Conservation (phyloP, 2,113 vertebrate genomes). For the Bos javanicus region DNA sequence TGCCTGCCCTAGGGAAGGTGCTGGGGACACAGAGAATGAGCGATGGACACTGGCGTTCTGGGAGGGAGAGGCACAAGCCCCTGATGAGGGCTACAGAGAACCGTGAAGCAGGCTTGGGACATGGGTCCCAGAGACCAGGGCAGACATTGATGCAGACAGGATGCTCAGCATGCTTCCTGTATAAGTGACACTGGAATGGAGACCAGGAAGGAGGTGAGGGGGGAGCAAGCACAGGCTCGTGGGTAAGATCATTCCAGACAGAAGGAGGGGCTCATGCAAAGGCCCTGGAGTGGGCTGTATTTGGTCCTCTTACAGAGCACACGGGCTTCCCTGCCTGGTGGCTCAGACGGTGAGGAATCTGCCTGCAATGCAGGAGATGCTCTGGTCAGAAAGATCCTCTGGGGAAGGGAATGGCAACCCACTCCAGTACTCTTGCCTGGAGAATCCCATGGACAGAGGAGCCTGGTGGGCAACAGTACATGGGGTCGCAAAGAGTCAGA, state of each 20-base stretch:
- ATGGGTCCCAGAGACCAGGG: fast-evolving
- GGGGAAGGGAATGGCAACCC: neutral
- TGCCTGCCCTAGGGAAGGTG: neutral
- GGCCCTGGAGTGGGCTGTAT: neutral
- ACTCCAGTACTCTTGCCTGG: neutral
- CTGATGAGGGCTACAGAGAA: neutral
- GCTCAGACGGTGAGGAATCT: neutral
- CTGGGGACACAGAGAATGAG: neutral
- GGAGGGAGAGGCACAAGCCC: neutral
- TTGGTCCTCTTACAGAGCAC: neutral
- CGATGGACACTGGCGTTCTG: fast-evolving
- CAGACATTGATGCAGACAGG: neutral
- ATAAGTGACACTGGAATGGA: neutral
- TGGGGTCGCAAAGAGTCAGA: neutral
- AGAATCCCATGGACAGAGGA: neutral
- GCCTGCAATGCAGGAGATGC: neutral
- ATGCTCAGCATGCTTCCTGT: neutral
- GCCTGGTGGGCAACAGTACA: neutral
- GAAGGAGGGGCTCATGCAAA: fast-evolving
- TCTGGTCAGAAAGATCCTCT: neutral
- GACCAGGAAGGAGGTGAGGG: neutral
- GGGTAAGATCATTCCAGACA: neutral
- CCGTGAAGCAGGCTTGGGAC: fast-evolving
- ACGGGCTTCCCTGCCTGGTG: neutral
- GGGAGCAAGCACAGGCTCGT: fast-evolving